Base-by-base conservation (phyloP, 1,140 invertebrate species). In the Daktulosphaira vitifoliae region DNA sequence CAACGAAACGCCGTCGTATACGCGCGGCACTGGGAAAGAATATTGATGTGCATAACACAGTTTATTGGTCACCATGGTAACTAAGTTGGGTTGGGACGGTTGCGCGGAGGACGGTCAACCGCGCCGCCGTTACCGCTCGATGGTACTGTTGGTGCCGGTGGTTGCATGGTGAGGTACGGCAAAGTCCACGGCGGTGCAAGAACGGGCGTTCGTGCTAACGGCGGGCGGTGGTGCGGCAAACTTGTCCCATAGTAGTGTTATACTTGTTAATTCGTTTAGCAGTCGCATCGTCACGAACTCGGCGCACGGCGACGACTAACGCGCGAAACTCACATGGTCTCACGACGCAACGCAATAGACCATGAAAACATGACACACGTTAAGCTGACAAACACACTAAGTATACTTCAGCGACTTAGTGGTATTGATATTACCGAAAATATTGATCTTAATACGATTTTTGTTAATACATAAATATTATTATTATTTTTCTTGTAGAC, bases 221-320 rank as follows among this genome's bases (percentile, higher is more conserved):
- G 29, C 29, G 29, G 29, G 11, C 5, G 29, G 29, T 33, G 22
- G 54, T 59, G 39, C 54, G 56, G 56, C 42, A 62, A 62, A 62
- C 56, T 62, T 46, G 56, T 59, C 54, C 54, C 22, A 59, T 59
- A 59, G 54, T 48, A n/a, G n/a, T n/a, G 56, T 62, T 48, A 48
- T 62, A 48, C 54, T 59, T 48, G 56, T 48, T 62, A 62, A 62
- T 62, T 62, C 56, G 56, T 62, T 62, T 62, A 62, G 39, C 56
- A 62, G 56, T 62, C 56, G 56, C 56, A 46, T 46, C 56, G 56
- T 62, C 56, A 62, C 56, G 56, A 62, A 62, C 56, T 62, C 39
- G 42, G 23, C 39, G 22, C 54, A 44, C 56, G 56, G 42, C 42
- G 39, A 25, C 26, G 39, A 25, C 26, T 11, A 33, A 11, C 42